Evolutionary conservation across 2,113 vertebrate genomes (phyloP).

Genomic region (Pteropus alecto): DNA sequence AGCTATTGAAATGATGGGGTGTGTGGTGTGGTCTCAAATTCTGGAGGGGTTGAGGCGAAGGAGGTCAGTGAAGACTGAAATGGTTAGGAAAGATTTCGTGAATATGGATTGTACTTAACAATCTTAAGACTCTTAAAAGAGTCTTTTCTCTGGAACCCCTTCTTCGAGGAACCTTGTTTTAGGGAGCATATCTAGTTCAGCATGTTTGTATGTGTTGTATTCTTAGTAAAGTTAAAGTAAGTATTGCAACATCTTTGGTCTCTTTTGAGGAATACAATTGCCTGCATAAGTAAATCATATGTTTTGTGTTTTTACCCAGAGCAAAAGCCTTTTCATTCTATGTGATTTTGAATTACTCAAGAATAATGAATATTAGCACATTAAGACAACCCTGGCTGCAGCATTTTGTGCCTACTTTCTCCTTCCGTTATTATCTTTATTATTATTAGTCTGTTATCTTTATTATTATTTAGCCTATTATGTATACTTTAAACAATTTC

Average conservation of each 20-base stretch:
- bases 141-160: background rate
- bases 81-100: background rate
- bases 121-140: background rate
- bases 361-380: background rate
- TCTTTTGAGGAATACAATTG: conserved; percentile 14
- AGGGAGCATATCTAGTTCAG: background rate
- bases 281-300: background rate
- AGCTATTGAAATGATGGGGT: background rate
- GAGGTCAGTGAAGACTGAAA: background rate
- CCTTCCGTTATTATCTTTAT: background rate
- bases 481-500: background rate
- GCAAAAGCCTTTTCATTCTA: background rate
- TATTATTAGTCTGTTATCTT: background rate
- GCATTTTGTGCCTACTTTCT: background rate
- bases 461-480: background rate
- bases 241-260: conserved; percentile 33
- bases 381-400: background rate
- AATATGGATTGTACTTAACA: background rate
- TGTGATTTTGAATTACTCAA: conserved; percentile 10
- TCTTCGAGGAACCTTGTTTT: background rate
- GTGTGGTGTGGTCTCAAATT: background rate
- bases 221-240: conserved; percentile 45
- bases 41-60: background rate
- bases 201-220: conserved; percentile 14
- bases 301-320: conserved; percentile 16